A percentile compares a stretch with the other conserved stretches of the same genome.
Conservation (phyloP, 2,113 vertebrate species). For the Austrofundulus limnaeus region DNA sequence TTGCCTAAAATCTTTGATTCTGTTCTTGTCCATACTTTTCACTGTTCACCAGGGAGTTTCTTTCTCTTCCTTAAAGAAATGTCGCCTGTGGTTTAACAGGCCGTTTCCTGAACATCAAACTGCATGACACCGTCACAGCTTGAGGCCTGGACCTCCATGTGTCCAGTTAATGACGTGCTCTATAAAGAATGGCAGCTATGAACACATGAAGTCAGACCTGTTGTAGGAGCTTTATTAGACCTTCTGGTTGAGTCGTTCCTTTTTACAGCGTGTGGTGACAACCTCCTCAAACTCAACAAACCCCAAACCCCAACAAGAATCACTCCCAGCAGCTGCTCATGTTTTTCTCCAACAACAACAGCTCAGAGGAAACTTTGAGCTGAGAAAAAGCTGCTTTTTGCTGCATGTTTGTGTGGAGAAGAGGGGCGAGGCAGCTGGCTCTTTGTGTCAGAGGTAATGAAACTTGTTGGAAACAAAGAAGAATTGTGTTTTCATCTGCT, state of each 20-base stretch:
- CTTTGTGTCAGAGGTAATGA: constrained; percentile 38
- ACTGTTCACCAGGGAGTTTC: constrained; percentile 1
- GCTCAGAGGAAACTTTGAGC: too few relatives aligned
- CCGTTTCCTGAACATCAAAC: too few relatives aligned
- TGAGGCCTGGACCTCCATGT: constrained; percentile 6
- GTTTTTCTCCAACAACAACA: too few relatives aligned
- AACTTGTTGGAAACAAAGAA: constrained; percentile 19
- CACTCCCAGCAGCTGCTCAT: constrained; percentile 21
- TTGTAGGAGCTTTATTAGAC: constrained; percentile 22
- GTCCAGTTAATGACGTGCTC: constrained; percentile 26
- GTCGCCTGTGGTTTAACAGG: too few relatives aligned
- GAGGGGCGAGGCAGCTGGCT: constrained; percentile 22
- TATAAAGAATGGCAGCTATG: constrained; percentile 20
- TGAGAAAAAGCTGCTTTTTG: too few relatives aligned
- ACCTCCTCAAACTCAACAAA: constrained; percentile 17
- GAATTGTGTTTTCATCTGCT: constrained; percentile 20
- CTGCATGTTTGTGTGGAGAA: not conserved
- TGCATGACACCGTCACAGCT: not conserved
- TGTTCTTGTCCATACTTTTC: too few relatives aligned
- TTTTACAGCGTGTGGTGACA: constrained; percentile 39
- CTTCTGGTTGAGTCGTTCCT: constrained; percentile 20
- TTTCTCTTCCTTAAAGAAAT: too few relatives aligned
- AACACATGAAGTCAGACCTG: constrained; percentile 37
- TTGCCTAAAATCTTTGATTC: too few relatives aligned
- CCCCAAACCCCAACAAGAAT: constrained; percentile 19